Evolutionary conservation across 2,113 vertebrate genomes (phyloP).

Genomic region (Platanista minor): DNA sequence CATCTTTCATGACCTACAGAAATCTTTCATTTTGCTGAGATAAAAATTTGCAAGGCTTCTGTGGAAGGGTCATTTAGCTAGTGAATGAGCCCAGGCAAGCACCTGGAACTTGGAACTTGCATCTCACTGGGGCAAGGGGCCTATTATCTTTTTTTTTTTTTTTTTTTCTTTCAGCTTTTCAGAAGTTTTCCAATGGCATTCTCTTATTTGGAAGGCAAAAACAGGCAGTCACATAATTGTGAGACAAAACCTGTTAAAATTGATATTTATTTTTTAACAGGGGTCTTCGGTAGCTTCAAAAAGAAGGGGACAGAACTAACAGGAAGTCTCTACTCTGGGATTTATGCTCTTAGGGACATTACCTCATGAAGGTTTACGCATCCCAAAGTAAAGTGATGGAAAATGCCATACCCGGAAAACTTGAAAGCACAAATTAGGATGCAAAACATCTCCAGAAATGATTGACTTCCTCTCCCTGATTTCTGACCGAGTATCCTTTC

Average conservation of each 20-base stretch:
- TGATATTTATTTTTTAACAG: neutral
- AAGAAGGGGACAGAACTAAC: neutral
- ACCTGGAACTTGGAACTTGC: neutral
- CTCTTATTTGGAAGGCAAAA: neutral
- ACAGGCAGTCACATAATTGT: neutral
- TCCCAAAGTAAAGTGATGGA: neutral
- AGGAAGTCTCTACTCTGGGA: neutral
- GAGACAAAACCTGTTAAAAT: neutral
- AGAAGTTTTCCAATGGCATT: neutral
- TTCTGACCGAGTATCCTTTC: neutral
- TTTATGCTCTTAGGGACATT: neutral
- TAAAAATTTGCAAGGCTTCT: neutral
- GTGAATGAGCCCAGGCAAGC: neutral
- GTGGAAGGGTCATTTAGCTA: neutral
- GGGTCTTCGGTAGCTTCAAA: neutral
- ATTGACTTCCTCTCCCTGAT: neutral
- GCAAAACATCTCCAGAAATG: constrained; percentile 1
- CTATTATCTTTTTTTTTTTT: neutral
- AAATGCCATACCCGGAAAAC: neutral
- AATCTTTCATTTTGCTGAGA: neutral
- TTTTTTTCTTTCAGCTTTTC: neutral
- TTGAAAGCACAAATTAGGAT: neutral
- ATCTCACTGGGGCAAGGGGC: neutral
- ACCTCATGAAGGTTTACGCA: neutral
- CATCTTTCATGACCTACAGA: neutral